A percentile compares a stretch with the other conserved stretches of the same genome.
These are phyloP conservation scores for Thamnaconus septentrionalis DNA, from an alignment of 2,113 vertebrate genomes.

Conservation along the genomic window DNA sequence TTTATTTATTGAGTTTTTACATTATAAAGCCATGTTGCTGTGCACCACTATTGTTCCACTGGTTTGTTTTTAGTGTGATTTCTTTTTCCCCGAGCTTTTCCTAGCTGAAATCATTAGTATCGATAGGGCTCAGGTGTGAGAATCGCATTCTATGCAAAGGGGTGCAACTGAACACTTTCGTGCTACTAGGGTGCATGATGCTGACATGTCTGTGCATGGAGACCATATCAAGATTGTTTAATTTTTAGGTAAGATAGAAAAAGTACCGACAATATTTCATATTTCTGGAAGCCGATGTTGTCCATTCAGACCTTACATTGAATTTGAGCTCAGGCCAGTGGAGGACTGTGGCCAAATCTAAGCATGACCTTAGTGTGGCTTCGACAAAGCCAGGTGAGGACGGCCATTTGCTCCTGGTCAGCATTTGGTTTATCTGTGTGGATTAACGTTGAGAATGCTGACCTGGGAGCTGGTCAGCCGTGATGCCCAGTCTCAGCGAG, in stretches of 20 bases:
- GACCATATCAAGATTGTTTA: background rate
- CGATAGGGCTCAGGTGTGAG: too few relatives aligned
- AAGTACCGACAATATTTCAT: background rate
- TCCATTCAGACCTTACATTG: too few relatives aligned
- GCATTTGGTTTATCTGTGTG: conserved; percentile 61
- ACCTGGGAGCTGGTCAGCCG: conserved; percentile 54
- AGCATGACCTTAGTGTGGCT: too few relatives aligned
- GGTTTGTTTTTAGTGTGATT: conserved; percentile 57
- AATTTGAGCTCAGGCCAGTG: too few relatives aligned
- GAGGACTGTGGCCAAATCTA: too few relatives aligned
- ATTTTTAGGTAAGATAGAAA: background rate
- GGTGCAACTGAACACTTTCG: too few relatives aligned
- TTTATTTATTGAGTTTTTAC: conserved; percentile 62
- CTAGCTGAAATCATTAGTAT: too few relatives aligned
- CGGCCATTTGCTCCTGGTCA: conserved; percentile 53
- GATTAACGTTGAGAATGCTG: conserved; percentile 66
- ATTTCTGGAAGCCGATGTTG: background rate
- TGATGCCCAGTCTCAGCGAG: conserved; percentile 38
- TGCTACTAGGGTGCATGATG: too few relatives aligned
- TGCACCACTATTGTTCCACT: conserved; percentile 60
- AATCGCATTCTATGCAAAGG: too few relatives aligned
- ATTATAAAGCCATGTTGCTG: conserved; percentile 56
- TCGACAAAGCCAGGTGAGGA: background rate
- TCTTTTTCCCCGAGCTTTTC: background rate
- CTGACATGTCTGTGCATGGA: background rate